A percentile compares a stretch with the other conserved stretches of the same genome.
These are phyloP conservation scores for Odontophorus gujanensis DNA, from an alignment of 2,113 vertebrate genomes.

Conservation along the genomic window DNA sequence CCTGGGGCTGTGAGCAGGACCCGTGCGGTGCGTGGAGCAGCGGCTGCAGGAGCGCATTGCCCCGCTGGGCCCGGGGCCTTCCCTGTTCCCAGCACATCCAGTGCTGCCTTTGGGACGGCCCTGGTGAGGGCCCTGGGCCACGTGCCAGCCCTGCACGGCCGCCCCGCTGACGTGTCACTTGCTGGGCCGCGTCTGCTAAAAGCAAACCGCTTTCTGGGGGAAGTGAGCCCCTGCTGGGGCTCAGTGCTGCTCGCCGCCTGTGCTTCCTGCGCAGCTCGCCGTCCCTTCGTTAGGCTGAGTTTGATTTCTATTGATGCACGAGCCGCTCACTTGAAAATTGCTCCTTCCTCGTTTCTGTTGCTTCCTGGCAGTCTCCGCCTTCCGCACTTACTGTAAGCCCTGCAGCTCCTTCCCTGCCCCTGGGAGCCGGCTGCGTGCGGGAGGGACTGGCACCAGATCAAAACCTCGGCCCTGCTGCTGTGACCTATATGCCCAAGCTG, in stretches of 20 bases:
- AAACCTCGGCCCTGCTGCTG: not conserved
- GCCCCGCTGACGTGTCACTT: fast-evolving
- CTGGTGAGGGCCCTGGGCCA: not conserved
- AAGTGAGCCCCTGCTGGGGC: not conserved
- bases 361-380: slow-evolving; percentile 70
- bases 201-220: not conserved
- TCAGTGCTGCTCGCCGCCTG: not conserved
- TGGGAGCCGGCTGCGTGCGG: not conserved
- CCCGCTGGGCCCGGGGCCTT: fast-evolving
- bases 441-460: not conserved
- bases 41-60: too few species aligned
- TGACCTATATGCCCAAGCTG: not conserved
- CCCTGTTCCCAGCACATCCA: not conserved
- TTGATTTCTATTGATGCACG: not conserved
- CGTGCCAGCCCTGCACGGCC: not conserved
- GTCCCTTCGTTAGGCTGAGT: not conserved
- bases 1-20: too few species aligned
- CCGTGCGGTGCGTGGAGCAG: not conserved
- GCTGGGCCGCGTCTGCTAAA: not conserved
- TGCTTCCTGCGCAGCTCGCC: not conserved
- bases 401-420: slow-evolving; percentile 38
- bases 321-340: not conserved
- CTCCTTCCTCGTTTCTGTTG: slow-evolving; percentile 58
- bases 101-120: fast-evolving
- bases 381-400: slow-evolving; percentile 50